These are phyloP conservation scores for Drosophila maculinotata DNA, from an alignment of 2,888 invertebrate genomes.

Conservation along the genomic window DNA sequence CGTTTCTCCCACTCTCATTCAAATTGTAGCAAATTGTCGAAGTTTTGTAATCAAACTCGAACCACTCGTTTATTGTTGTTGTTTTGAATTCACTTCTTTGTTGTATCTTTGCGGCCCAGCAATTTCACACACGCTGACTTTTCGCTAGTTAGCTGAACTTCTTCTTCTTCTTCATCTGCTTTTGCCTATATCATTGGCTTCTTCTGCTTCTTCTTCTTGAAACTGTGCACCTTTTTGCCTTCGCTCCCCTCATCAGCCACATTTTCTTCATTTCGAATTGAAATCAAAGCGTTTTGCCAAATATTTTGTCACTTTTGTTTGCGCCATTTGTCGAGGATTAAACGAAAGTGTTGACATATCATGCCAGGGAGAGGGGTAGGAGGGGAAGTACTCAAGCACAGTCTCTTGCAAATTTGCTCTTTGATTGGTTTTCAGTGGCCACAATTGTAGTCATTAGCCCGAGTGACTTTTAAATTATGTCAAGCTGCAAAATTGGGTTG, in stretches of 20 bases:
- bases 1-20: constrained; percentile 26
- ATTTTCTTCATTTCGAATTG: too few relatives aligned
- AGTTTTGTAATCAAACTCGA: constrained; percentile 71
- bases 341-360: constrained; percentile 27
- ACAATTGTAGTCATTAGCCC: constrained; percentile 49
- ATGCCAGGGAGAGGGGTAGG: neutral
- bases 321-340: constrained; percentile 35
- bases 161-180: constrained; percentile 15
- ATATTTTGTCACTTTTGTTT: constrained; percentile 61
- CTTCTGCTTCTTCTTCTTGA: constrained; percentile 4
- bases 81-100: constrained; percentile 6
- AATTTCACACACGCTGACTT: constrained; percentile 69
- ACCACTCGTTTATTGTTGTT: constrained; percentile 21
- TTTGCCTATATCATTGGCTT: constrained; percentile 15
- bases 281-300: constrained; percentile 23
- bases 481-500: constrained; percentile 30
- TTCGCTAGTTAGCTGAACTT: constrained; percentile 30
- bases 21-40: constrained; percentile 72
- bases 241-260: constrained; percentile 7
- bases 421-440: constrained; percentile 39
- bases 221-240: constrained; percentile 7
- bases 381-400: neutral
- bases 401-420: constrained; percentile 8
- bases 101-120: constrained; percentile 20
- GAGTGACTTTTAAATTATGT: constrained; percentile 58